A percentile compares a stretch with the other conserved stretches of the same genome.
phyloP scores from a whole-genome alignment of 2,113 vertebrate species.

The Catharus fuscescens region DNA sequence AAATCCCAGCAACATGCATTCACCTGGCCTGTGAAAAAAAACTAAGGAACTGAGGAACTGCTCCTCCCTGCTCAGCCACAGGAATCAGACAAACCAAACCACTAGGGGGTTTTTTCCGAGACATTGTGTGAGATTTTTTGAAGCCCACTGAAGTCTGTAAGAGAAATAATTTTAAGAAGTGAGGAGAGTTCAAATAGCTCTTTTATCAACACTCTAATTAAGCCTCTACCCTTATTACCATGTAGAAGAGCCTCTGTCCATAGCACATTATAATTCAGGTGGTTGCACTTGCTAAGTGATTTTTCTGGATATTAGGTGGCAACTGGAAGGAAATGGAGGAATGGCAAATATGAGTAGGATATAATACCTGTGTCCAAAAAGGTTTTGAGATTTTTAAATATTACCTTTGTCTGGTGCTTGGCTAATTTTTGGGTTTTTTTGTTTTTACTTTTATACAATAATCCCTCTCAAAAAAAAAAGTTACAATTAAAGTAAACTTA shows the following conservation, averaged over 20 bases:
- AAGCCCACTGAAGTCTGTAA: not conserved
- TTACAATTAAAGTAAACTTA: not conserved
- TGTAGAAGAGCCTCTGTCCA: not conserved
- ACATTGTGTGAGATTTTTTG: not conserved
- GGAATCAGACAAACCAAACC: not conserved
- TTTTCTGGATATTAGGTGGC: not conserved
- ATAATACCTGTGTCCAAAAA: not conserved
- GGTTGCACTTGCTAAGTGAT: not conserved
- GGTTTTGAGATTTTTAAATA: not conserved
- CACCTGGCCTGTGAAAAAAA: not conserved
- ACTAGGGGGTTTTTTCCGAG: rapidly evolving
- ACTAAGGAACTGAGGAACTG: not conserved
- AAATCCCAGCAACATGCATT: not conserved
- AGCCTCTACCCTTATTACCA: not conserved
- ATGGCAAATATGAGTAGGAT: not conserved
- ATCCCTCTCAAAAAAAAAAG: too few relatives aligned
- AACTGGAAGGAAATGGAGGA: not conserved
- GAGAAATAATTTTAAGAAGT: not conserved
- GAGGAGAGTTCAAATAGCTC: not conserved
- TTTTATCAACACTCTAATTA: not conserved
- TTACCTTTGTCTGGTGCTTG: rapidly evolving
- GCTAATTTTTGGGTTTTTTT: not conserved
- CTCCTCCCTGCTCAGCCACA: rapidly evolving
- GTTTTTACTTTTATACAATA: not conserved
- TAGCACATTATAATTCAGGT: not conserved